These are phyloP conservation scores for Enteromius anoplus DNA, from an alignment of 2,797 vertebrate species.

Conservation along the genomic window DNA sequence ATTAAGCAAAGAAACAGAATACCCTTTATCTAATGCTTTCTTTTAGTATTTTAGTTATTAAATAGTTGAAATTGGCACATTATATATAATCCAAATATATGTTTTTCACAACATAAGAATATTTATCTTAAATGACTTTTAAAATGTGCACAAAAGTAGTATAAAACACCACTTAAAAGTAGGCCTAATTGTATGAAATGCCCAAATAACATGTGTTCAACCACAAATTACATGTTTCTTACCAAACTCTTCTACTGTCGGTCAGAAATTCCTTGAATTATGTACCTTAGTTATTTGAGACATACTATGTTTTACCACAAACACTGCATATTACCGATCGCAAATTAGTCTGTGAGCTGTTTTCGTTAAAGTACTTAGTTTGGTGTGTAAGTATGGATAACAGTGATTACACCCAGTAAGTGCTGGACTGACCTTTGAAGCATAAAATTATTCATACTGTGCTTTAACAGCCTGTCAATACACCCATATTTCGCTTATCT, in stretches of 20 bases:
- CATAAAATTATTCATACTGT: constrained; percentile 13
- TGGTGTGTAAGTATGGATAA: neutral
- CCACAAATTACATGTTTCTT: constrained; percentile 21
- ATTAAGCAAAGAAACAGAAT: neutral
- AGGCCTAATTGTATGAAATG: constrained; percentile 19
- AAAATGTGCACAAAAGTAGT: neutral
- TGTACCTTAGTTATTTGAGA: neutral
- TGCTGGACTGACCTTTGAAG: constrained; percentile 14
- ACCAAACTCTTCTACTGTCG: neutral
- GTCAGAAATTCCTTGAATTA: neutral
- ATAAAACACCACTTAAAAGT: neutral
- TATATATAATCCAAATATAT: neutral
- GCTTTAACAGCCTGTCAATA: constrained; percentile 5
- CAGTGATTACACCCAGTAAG: neutral
- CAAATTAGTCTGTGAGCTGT: neutral
- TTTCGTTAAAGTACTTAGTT: neutral
- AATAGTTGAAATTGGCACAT: neutral
- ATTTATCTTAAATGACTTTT: neutral
- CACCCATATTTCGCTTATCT: constrained; percentile 30
- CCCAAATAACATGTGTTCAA: neutral
- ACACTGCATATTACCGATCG: neutral
- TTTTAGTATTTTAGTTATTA: neutral
- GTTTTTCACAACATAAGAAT: neutral
- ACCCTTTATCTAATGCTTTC: no score
- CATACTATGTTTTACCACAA: neutral